Percentiles rank a stretch among this genome's conserved stretches.
Evolutionary conservation across 2,113 vertebrate genomes (phyloP).

Genomic region (Psephotus haematonotus): DNA sequence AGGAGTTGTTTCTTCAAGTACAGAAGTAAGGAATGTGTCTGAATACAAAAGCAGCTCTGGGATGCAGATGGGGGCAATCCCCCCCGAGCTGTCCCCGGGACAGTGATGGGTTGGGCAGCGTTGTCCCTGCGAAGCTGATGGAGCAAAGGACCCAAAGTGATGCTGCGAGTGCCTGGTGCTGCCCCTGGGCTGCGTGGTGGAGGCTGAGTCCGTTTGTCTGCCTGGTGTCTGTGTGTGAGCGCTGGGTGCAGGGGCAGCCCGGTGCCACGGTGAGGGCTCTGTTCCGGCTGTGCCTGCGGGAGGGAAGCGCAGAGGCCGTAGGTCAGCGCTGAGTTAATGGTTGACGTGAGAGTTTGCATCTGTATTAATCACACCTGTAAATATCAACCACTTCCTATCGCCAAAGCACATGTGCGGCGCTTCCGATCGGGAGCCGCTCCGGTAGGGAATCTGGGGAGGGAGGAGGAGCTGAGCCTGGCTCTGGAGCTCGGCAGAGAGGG

Average conservation of each 20-base stretch:
- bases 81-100: background rate
- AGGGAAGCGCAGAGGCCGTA: background rate
- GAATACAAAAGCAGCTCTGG: background rate
- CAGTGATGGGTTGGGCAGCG: background rate
- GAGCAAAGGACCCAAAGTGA: background rate
- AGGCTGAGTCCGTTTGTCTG: background rate
- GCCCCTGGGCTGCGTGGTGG: accelerated
- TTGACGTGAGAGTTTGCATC: background rate
- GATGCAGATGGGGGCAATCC: background rate
- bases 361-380: background rate
- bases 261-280: accelerated
- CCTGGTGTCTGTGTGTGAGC: accelerated
- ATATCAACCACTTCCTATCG: constrained; percentile 14
- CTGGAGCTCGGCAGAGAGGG: background rate
- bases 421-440: accelerated
- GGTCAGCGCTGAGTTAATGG: constrained; percentile 49
- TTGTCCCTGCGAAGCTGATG: background rate
- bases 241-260: background rate
- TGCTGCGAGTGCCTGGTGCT: accelerated
- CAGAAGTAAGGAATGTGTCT: background rate
- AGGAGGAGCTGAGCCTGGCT: background rate
- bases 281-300: background rate
- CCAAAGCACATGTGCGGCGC: background rate
- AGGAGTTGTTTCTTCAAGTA: background rate
- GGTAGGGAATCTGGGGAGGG: background rate